Evolutionary conservation across 2,888 invertebrate species (phyloP).

Genomic region (Noctuana brunneofusca): DNA sequence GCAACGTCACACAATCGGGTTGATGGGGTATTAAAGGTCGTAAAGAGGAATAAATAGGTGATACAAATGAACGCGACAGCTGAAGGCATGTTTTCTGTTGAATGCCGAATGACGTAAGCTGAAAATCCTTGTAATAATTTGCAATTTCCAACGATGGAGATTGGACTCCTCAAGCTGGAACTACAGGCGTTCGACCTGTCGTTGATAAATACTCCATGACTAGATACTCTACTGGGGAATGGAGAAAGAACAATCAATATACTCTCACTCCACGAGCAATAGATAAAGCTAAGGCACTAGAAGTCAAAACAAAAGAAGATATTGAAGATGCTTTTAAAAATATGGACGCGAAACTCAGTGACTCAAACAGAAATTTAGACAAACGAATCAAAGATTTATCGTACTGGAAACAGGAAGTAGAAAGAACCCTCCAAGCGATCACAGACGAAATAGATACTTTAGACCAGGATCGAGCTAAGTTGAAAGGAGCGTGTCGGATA

Average conservation of each 20-base stretch:
- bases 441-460: conserved; percentile 85
- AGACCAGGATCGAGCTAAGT: conserved; percentile 84
- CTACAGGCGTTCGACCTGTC: conserved; percentile 89
- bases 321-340: conserved; percentile 82
- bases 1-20: no score
- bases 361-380: conserved; percentile 62
- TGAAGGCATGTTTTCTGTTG: no score
- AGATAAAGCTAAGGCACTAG: conserved; percentile 59
- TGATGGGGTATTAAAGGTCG: no score
- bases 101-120: no score
- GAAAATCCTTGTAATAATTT: no score
- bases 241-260: conserved; percentile 84
- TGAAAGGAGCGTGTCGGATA: conserved; percentile 86
- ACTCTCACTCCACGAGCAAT: conserved; percentile 67
- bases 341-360: conserved; percentile 77
- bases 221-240: conserved; percentile 87
- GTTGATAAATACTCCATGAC: conserved; percentile 91
- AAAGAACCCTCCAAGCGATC: conserved; percentile 84
- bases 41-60: no score
- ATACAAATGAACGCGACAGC: no score
- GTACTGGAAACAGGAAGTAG: conserved; percentile 87
- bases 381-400: conserved; percentile 71
- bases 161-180: conserved; percentile 88
- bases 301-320: conserved; percentile 53
- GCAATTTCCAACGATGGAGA: no score